phyloP scores from a whole-genome alignment of 2,113 vertebrate genomes.

The Chaetodon auriga region DNA sequence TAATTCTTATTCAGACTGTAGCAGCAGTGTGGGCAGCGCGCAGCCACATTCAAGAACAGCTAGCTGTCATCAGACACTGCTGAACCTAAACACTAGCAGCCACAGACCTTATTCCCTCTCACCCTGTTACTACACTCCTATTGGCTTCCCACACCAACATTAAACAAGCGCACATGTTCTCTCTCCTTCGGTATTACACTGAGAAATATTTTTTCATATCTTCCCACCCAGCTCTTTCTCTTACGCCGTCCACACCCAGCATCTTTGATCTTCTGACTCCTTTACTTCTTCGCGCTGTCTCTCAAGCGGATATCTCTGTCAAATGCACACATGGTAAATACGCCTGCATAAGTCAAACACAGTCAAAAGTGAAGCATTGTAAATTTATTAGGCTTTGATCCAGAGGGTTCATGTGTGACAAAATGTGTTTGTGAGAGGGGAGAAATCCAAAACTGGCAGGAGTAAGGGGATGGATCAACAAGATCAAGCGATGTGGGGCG shows the following conservation, averaged over 20 bases:
- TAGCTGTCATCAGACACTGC: slow-evolving; percentile 76
- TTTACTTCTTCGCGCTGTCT: slow-evolving; percentile 45
- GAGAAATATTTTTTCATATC: slow-evolving; percentile 52
- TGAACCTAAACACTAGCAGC: slow-evolving; percentile 73
- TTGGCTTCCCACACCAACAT: slow-evolving; percentile 61
- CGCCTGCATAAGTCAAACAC: slow-evolving; percentile 48
- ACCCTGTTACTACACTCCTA: slow-evolving; percentile 50
- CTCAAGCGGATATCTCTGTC: slow-evolving; percentile 51
- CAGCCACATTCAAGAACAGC: slow-evolving; percentile 70
- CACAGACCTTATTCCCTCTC: slow-evolving; percentile 57
- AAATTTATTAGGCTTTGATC: slow-evolving; percentile 72
- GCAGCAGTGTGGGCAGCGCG: slow-evolving; percentile 59
- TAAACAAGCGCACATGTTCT: slow-evolving; percentile 74
- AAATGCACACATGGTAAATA: slow-evolving; percentile 44
- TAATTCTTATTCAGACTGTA: slow-evolving; percentile 15
- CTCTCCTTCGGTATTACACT: slow-evolving; percentile 43
- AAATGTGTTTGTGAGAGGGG: slow-evolving; percentile 70
- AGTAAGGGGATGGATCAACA: slow-evolving; percentile 66
- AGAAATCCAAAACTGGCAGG: slow-evolving; percentile 75
- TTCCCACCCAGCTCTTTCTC: slow-evolving; percentile 35
- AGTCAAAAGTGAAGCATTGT: slow-evolving; percentile 56
- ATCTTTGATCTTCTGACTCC: slow-evolving; percentile 64
- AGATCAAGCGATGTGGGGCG: slow-evolving; percentile 75
- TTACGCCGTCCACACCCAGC: slow-evolving; percentile 36
- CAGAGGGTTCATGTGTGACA: slow-evolving; percentile 64